These are phyloP conservation scores for Hydrolagus colliei DNA, from an alignment of 2,797 vertebrate species.

Conservation along the genomic window DNA sequence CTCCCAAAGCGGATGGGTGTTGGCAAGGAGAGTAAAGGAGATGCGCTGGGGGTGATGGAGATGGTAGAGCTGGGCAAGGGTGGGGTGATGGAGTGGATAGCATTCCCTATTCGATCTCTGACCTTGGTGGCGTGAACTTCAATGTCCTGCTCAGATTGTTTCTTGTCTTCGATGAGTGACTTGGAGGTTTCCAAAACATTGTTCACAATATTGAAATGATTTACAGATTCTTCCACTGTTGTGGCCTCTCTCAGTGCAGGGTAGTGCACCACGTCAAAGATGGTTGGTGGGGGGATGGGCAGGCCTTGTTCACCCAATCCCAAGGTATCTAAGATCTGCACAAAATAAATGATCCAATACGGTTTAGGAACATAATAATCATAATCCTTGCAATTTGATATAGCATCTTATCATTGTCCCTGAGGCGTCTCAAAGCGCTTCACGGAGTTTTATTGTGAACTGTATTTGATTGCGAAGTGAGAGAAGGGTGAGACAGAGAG, in stretches of 20 bases:
- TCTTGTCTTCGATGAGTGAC: slow-evolving; percentile 45
- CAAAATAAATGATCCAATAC: slow-evolving; percentile 6
- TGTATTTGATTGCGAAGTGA: too few species aligned
- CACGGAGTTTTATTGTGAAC: too few species aligned
- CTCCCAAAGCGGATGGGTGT: too few species aligned
- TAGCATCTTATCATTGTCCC: too few species aligned
- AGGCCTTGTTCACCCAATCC: slow-evolving; percentile 63
- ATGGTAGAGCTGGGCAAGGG: too few species aligned
- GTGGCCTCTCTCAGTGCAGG: slow-evolving; percentile 48
- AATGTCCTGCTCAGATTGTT: slow-evolving; percentile 42
- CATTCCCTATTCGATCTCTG: not conserved
- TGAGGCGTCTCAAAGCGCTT: too few species aligned
- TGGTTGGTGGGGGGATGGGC: slow-evolving; percentile 54
- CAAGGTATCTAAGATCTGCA: slow-evolving; percentile 68
- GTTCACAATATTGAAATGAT: slow-evolving; percentile 63
- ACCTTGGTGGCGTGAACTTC: slow-evolving; percentile 46
- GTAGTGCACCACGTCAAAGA: slow-evolving; percentile 65
- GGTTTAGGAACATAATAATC: not conserved
- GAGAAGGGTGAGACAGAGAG: too few species aligned
- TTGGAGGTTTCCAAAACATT: slow-evolving; percentile 38
- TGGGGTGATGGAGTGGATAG: too few species aligned
- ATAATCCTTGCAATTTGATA: too few species aligned
- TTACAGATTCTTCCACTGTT: slow-evolving; percentile 36
- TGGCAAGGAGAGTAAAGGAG: too few species aligned
- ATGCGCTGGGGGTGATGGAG: too few species aligned